These are phyloP conservation scores for Protophormia terraenovae DNA, from an alignment of 2,888 invertebrate genomes.

Conservation along the genomic window DNA sequence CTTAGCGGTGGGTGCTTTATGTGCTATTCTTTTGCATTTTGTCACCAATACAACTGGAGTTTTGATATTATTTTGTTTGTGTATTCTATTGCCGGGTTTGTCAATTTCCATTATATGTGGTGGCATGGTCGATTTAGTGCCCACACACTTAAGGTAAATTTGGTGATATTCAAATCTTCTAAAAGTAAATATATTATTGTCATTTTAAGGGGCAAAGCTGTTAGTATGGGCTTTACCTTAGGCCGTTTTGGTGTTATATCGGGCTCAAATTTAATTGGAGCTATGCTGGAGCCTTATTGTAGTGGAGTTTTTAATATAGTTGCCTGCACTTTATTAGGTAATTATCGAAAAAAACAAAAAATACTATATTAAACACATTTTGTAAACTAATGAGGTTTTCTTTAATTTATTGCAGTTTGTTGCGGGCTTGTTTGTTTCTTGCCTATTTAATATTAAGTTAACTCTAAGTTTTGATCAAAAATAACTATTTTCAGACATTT, in stretches of 20 bases:
- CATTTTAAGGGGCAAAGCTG: conserved; percentile 78
- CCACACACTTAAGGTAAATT: conserved; percentile 75
- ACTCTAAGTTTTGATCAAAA: too few species aligned
- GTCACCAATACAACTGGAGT: conserved; percentile 73
- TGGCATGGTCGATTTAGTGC: conserved; percentile 76
- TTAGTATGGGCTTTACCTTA: conserved; percentile 74
- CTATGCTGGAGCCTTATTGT: conserved; percentile 73
- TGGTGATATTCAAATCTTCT: not conserved
- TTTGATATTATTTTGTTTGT: conserved; percentile 76
- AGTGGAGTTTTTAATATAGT: conserved; percentile 74
- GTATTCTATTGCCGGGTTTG: conserved; percentile 76
- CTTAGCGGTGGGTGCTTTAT: conserved; percentile 72
- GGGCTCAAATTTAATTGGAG: conserved; percentile 74
- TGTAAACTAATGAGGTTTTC: too few species aligned
- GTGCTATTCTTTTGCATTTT: conserved; percentile 76
- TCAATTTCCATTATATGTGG: conserved; percentile 77
- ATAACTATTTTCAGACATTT: too few species aligned
- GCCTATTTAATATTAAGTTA: conserved; percentile 71
- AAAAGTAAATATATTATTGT: too few species aligned
- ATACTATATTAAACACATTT: too few species aligned
- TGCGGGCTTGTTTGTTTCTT: conserved; percentile 71
- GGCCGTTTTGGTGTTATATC: conserved; percentile 75
- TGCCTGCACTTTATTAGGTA: conserved; percentile 73
- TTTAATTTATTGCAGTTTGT: conserved; percentile 72
- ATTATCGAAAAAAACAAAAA: not conserved